Evolutionary conservation across 2,797 vertebrate genomes (phyloP), one percentile per base, ranked within the genome.

Genomic region (Poecilia picta): DNA sequence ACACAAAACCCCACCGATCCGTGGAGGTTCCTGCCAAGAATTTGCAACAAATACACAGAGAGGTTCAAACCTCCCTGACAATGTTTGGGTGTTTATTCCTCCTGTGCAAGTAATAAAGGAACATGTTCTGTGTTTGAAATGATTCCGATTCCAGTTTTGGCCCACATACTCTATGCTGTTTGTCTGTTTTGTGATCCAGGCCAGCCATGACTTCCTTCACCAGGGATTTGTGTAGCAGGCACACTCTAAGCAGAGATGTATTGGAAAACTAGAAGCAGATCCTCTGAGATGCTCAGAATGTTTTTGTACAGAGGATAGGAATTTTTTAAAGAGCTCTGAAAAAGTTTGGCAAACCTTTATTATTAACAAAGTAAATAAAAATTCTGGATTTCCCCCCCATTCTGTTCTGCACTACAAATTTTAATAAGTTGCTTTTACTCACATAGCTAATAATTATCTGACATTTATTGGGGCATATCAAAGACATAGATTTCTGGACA

Each of bases 121-220:
- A 71, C 51, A 36, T 28, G 74, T 76, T 47, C 75, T 85, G 51
- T 75, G 74, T 85, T 88, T 57, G 74, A 45, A 76, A 74, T 81
- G 76, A 73, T 81, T 84, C 74, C 45, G 73, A 79, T 82, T 90
- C 57, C 71, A 72, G 66, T 59, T 28, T 74, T 91, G 90, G 78
- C 89, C 92, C 92, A 91, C 85, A 93, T 92, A 77, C 81, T 76
- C 76, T 70, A 81, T 70, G 85, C 89, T 91, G 86, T 89, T 92
- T 87, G 87, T 91, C 82, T 89, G 83, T 86, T 87, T 82, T 78
- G 79, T 47, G 87, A 92, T 93, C 82, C 89, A 89, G 90, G 91
- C 81, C 91, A 92, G 81, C 83, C 45, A 51, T 82, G 84, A 88
- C 78, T 89, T 80, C 79, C 77, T 89, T 89, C 91, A 92, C 87